These are phyloP conservation scores for Crax fasciolata DNA, from an alignment of 2,797 vertebrate species.

Conservation along the genomic window DNA sequence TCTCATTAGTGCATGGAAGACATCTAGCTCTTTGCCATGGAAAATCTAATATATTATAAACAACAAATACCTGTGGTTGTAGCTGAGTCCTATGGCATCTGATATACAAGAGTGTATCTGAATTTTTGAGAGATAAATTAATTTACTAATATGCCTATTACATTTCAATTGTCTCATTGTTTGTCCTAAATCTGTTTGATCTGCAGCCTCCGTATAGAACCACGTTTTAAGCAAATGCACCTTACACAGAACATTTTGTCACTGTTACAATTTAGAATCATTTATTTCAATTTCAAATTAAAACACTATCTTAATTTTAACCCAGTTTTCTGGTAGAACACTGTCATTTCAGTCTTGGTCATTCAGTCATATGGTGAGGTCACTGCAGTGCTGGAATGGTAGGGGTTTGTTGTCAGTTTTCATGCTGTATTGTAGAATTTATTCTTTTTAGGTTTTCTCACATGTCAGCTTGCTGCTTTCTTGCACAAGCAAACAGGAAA, in stretches of 20 bases:
- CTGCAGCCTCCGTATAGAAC: fast-evolving
- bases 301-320: not conserved
- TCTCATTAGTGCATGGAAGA: not conserved
- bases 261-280: not conserved
- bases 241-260: not conserved
- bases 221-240: not conserved
- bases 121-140: not conserved
- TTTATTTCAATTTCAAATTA: not conserved
- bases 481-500: not conserved
- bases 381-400: not conserved
- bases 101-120: not conserved
- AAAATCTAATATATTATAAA: not conserved
- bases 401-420: not conserved
- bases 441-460: not conserved
- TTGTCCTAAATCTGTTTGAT: not conserved
- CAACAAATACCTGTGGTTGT: not conserved
- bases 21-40: not conserved
- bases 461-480: not conserved
- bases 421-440: fast-evolving
- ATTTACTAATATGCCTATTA: not conserved
- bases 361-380: not conserved
- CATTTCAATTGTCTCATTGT: not conserved
- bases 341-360: not conserved
- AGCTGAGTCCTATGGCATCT: fast-evolving
- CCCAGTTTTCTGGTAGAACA: not conserved